phyloP scores from a whole-genome alignment of 2,113 vertebrate genomes.

The Bos javanicus region DNA sequence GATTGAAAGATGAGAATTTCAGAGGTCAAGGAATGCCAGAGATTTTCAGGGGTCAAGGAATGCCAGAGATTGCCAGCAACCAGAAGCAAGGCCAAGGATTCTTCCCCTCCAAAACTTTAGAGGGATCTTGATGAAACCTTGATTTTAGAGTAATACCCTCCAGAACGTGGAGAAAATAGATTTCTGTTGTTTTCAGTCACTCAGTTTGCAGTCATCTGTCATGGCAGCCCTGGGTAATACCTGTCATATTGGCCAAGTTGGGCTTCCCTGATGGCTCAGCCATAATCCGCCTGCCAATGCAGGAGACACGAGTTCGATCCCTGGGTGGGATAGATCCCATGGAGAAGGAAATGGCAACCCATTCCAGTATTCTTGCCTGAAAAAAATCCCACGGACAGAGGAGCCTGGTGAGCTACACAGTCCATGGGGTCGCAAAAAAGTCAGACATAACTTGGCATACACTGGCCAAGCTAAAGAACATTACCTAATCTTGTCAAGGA shows the following conservation, averaged over 20 bases:
- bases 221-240: not conserved
- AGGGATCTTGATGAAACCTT: not conserved
- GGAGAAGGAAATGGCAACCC: not conserved
- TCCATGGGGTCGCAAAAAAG: not conserved
- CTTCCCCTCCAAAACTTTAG: not conserved
- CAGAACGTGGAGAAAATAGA: not conserved
- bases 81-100: not conserved
- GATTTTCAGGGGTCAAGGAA: not conserved
- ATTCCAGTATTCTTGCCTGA: not conserved
- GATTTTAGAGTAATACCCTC: not conserved
- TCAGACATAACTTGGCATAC: not conserved
- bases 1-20: not conserved
- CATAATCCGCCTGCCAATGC: not conserved
- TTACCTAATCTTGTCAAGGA: not conserved
- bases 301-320: not conserved
- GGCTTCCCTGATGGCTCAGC: not conserved
- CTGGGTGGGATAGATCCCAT: not conserved
- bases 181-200: not conserved
- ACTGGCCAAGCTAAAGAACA: not conserved
- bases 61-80: not conserved
- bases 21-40: not conserved
- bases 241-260: not conserved
- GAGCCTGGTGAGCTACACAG: not conserved
- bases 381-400: not conserved
- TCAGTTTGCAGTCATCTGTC: not conserved